Conservation (phyloP, 2,888 invertebrate species). For the Clistopyga incitator region DNA sequence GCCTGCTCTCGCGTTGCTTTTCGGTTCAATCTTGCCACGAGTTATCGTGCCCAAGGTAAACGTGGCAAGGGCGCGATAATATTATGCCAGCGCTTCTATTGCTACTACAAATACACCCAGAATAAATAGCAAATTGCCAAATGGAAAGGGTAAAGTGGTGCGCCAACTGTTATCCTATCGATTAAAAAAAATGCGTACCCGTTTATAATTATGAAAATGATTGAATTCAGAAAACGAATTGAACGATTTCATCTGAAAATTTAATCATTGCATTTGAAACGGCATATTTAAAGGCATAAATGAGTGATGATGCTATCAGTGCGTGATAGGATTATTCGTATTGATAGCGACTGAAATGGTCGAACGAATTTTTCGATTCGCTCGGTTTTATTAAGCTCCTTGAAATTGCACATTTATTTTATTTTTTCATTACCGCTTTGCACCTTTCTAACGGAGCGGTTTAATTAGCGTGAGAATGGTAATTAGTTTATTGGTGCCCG, state of each 20-base stretch:
- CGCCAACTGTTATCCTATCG: not conserved
- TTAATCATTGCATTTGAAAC: not conserved
- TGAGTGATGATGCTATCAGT: not conserved
- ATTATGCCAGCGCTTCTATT: constrained; percentile 33
- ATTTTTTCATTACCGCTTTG: constrained; percentile 23
- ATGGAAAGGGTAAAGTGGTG: constrained; percentile 4
- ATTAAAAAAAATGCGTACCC: constrained; percentile 30
- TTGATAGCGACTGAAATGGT: constrained; percentile 1
- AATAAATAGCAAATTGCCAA: constrained; percentile 41
- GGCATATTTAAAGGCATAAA: not conserved
- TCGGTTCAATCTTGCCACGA: constrained; percentile 56
- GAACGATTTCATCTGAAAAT: not conserved
- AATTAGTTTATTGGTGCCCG: not conserved
- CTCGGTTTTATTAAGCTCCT: constrained; percentile 10
- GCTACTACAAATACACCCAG: constrained; percentile 32
- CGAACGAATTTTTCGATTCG: constrained; percentile 3
- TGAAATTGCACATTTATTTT: constrained; percentile 24
- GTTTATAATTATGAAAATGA: constrained; percentile 40
- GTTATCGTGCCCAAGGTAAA: constrained; percentile 46
- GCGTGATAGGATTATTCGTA: constrained; percentile 3
- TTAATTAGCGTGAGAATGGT: not conserved
- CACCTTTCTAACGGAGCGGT: not conserved
- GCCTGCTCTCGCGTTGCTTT: constrained; percentile 53
- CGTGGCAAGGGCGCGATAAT: constrained; percentile 41
- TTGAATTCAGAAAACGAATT: constrained; percentile 19